A percentile compares a stretch with the other conserved stretches of the same genome.
Conservation (phyloP, 2,113 vertebrate genomes). For the Muntiacus reevesi region DNA sequence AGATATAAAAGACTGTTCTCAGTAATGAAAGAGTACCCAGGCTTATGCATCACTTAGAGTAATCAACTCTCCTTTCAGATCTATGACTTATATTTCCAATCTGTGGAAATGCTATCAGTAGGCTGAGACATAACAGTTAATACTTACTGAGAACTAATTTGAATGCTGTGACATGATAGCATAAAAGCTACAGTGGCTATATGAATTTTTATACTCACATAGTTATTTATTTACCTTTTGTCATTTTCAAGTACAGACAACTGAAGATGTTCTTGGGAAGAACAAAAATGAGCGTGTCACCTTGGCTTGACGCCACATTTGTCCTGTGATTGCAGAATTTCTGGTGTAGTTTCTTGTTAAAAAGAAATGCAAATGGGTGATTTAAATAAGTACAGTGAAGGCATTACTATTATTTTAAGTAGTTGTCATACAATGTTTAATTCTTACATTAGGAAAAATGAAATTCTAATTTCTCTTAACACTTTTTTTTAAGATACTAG, state of each 20-base stretch:
- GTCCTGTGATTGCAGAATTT: neutral
- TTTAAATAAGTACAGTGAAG: neutral
- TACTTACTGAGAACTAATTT: conserved; percentile 47
- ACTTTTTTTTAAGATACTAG: neutral
- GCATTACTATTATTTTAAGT: conserved; percentile 17
- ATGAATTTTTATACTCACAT: neutral
- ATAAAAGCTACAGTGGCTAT: neutral
- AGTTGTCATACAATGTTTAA: neutral
- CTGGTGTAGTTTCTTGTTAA: neutral
- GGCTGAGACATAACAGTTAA: neutral
- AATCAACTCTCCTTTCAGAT: conserved; percentile 15
- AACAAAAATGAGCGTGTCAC: conserved; percentile 60
- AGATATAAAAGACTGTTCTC: neutral
- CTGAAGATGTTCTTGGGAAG: conserved; percentile 43
- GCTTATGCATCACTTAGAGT: neutral
- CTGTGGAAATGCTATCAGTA: neutral
- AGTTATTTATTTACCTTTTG: conserved; percentile 44
- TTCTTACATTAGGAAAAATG: neutral
- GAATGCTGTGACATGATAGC: neutral
- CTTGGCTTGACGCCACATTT: neutral
- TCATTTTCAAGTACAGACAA: conserved; percentile 48
- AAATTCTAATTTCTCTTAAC: neutral
- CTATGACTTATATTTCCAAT: conserved; percentile 5
- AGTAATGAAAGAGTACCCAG: neutral
- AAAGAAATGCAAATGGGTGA: neutral